Base-by-base conservation (phyloP, 2,888 invertebrate genomes). In the Phymatocera aterrima region DNA sequence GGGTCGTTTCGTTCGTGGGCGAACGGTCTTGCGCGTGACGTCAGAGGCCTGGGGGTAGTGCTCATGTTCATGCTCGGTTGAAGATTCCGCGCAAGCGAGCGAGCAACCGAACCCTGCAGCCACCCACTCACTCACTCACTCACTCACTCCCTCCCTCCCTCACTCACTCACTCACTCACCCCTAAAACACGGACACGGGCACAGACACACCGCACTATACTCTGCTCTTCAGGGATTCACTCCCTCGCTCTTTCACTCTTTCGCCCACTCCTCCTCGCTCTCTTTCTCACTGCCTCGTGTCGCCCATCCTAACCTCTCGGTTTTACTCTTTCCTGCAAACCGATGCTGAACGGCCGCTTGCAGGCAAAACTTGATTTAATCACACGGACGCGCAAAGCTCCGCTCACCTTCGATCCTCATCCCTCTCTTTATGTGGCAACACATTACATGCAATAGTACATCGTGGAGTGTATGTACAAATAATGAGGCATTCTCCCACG, bases 51-150 rank as follows among this genome's bases (percentile, higher is more conserved):
- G n/a, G n/a, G 72, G 72, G 72, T 48, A 12, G 72, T n/a, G n/a
- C n/a, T n/a, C n/a, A n/a, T n/a, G n/a, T 43, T 72, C 51, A 72
- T 72, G 72, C 72, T 72, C 72, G 72, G 51, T 48, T 72, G 72
- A 72, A 72, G 75, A 54, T 75, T 75, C 43, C 75, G 54, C 75
- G 75, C 75, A 60, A 75, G 75, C 75, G 75, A 75, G 54, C 75
- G 75, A 57, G 75, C 75, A 60, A 57, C 57, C 75, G 51, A 51
- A 34, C 72, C 48, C 48, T 18, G 18, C 48, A 37, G 1, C 65
- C 65, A 40, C 28, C 54, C 10, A 57, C 54, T 28, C 34, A 21
- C 72, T 34, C 74, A 2, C 61, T 57, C n/a, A n/a, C 15, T 46
- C 48, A 65, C 61, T 79, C 77, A 37, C 46, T 48, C 72, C 0